Conservation (phyloP, 2,888 invertebrate species). For the Eupsilia transversa region DNA sequence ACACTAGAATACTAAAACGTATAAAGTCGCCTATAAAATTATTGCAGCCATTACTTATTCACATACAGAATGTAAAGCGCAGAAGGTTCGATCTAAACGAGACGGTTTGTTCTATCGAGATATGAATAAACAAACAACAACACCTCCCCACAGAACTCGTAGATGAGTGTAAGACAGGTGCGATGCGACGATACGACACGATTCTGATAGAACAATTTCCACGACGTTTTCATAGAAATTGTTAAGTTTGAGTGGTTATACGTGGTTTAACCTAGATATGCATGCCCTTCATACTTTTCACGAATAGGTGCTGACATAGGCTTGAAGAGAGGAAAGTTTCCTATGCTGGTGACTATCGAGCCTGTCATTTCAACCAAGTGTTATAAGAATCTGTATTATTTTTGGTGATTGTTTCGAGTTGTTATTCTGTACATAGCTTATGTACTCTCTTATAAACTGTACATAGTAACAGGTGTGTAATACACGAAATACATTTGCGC, state of each 20-base stretch:
- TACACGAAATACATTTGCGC: conserved; percentile 52
- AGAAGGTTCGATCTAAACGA: conserved; percentile 14
- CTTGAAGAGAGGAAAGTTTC: neutral
- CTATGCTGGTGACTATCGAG: neutral
- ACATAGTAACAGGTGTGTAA: conserved; percentile 53
- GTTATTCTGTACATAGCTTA: conserved; percentile 8
- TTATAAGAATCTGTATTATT: neutral
- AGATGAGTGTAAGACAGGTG: neutral
- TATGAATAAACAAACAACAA: neutral
- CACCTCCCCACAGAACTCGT: too few species aligned
- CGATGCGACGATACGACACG: too few species aligned
- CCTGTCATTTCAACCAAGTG: neutral
- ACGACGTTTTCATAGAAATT: too few species aligned
- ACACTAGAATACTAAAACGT: conserved; percentile 4
- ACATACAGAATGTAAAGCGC: neutral
- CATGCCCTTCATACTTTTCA: neutral
- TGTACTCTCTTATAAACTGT: neutral
- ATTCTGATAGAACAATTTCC: too few species aligned
- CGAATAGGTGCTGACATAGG: neutral
- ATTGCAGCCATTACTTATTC: conserved; percentile 4
- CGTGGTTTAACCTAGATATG: too few species aligned
- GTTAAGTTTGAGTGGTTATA: too few species aligned
- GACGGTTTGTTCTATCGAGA: neutral
- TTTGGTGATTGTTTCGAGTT: neutral
- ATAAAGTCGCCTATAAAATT: conserved; percentile 14